Base-by-base conservation (phyloP, 2,113 vertebrate genomes). In the Crypturellus undulatus region DNA sequence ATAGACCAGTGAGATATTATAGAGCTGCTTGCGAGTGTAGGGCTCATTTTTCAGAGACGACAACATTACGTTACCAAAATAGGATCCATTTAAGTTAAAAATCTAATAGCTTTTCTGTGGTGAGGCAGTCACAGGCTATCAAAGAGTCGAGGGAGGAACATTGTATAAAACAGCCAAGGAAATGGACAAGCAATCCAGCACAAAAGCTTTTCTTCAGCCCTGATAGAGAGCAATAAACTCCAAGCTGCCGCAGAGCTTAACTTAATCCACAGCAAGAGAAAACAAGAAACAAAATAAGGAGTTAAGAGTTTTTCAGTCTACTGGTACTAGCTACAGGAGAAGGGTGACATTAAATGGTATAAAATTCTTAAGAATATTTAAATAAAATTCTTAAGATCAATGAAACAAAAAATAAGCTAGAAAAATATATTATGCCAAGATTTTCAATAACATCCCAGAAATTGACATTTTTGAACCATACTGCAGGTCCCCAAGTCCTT, bases 151-250 rank as follows among this genome's bases (percentile, higher is more conserved):
- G 56, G 36, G 16, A 91, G 51, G 77, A 92, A 84, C n/a, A 62
- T 6, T 32, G 60, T 54, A 24, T 42, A 81, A 24, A 38, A 81
- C 51, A 75, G 69, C 42, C 71, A 73, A 81, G 87, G 76, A 65
- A 60, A 79, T 4, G 78, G 73, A 64, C 56, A 70, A 65, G 76
- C 38, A 75, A 45, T 34, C 45, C 78, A 73, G 49, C 73, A 75
- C 51, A 89, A 94, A 94, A 92, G 38, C 70, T 38, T 51, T 93
- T 79, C 91, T 84, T 32, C 24, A 68, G 69, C 70, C 81, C 87
- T 91, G 81, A 81, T 78, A 93, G 71, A 91, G 69, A 79, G 67
- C 56, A 71, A 81, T 47, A 87, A 75, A 62, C 73, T 60, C 54
- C 70, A 30, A 72, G 45, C 42, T 77, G 51, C 69, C 40, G 3